A percentile compares a stretch with the other conserved stretches of the same genome.
phyloP scores from a whole-genome alignment of 1,140 invertebrate genomes.

The Cherax quadricarinatus region DNA sequence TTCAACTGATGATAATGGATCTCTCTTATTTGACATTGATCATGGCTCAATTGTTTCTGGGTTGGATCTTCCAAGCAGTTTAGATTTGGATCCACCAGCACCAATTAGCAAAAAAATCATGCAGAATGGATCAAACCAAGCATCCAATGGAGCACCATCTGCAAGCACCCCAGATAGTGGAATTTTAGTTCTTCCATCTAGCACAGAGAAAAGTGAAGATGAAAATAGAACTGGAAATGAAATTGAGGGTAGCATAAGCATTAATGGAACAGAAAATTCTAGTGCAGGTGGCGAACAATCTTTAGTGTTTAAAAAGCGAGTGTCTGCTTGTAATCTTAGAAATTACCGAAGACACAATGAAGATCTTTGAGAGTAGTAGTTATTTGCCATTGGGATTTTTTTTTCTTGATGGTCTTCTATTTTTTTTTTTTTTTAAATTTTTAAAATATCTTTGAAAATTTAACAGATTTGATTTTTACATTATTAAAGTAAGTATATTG shows the following conservation, averaged over 20 bases:
- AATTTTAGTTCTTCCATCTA: constrained; percentile 25
- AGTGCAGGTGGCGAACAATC: constrained; percentile 24
- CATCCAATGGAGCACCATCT: constrained; percentile 41
- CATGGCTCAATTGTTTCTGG: constrained; percentile 48
- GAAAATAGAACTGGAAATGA: constrained; percentile 23
- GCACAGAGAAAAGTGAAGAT: constrained; percentile 46
- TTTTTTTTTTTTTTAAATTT: constrained; percentile 10
- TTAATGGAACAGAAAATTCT: constrained; percentile 43
- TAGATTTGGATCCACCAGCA: constrained; percentile 28
- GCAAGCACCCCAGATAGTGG: constrained; percentile 45
- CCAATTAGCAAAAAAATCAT: constrained; percentile 28
- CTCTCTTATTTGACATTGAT: constrained; percentile 51
- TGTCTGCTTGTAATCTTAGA: constrained; percentile 50
- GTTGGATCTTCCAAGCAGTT: constrained; percentile 41
- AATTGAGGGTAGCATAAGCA: constrained; percentile 14
- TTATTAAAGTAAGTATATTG: not conserved
- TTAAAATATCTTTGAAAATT: constrained; percentile 15
- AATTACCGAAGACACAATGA: constrained; percentile 57
- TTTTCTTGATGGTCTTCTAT: constrained; percentile 5
- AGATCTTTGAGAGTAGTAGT: constrained; percentile 47
- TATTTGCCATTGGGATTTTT: constrained; percentile 8
- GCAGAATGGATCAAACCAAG: constrained; percentile 53
- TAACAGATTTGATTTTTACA: constrained; percentile 12
- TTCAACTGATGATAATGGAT: constrained; percentile 52
- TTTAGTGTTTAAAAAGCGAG: constrained; percentile 45